phyloP scores from a whole-genome alignment of 2,113 vertebrate species.

The Carassius gibelio region DNA sequence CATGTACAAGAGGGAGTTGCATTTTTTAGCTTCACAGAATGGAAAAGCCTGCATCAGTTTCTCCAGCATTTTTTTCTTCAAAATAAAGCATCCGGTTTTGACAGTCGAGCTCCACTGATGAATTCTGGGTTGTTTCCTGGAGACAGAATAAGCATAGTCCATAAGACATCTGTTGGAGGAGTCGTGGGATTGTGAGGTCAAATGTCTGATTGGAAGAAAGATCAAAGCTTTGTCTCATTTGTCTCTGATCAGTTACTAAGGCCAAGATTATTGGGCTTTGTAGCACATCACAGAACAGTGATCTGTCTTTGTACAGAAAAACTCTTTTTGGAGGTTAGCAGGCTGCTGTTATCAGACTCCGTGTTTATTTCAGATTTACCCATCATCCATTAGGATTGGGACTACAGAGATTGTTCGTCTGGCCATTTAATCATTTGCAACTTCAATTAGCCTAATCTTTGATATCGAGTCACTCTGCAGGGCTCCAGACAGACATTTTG shows the following conservation, averaged over 20 bases:
- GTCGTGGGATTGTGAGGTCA: neutral
- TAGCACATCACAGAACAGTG: neutral
- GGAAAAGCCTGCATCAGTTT: slow-evolving; percentile 4
- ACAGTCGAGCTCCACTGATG: neutral
- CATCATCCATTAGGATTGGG: neutral
- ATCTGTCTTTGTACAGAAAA: neutral
- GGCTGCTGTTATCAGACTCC: neutral
- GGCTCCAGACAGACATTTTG: too few species aligned
- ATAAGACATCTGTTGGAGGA: neutral
- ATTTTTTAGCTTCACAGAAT: neutral
- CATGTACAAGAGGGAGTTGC: neutral
- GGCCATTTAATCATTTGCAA: neutral
- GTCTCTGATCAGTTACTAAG: neutral
- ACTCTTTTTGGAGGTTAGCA: neutral
- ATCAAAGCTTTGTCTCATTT: slow-evolving; percentile 6
- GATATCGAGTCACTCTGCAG: neutral
- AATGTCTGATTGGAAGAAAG: slow-evolving; percentile 13
- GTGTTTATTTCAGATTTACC: neutral
- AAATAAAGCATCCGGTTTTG: neutral
- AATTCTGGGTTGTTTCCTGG: neutral
- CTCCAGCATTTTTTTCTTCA: neutral
- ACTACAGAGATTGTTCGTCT: neutral
- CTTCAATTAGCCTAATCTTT: neutral
- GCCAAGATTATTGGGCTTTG: neutral
- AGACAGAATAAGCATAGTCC: neutral